These are phyloP conservation scores for Parnassius smintheus DNA, from an alignment of 2,888 invertebrate genomes.

Conservation along the genomic window DNA sequence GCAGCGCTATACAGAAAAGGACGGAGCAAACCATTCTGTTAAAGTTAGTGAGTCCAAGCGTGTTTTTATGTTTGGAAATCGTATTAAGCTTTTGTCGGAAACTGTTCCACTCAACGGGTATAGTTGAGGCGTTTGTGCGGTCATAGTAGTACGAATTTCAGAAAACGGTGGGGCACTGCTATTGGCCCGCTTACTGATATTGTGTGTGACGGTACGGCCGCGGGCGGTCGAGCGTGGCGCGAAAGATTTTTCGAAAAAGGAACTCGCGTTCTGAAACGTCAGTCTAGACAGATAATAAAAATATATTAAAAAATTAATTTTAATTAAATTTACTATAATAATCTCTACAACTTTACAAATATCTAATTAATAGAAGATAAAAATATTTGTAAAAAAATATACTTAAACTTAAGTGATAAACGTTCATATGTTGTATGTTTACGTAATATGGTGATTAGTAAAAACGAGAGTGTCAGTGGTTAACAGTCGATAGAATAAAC, in stretches of 20 bases:
- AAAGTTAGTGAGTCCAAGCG: slow-evolving; percentile 79
- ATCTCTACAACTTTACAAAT: no score
- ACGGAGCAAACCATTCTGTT: slow-evolving; percentile 70
- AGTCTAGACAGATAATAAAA: not conserved
- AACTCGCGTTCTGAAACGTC: slow-evolving; percentile 33
- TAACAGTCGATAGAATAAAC: slow-evolving; percentile 29
- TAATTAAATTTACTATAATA: not conserved
- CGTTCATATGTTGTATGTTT: not conserved
- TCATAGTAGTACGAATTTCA: slow-evolving; percentile 72
- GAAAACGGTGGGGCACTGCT: slow-evolving; percentile 67
- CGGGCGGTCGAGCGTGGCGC: slow-evolving; percentile 67
- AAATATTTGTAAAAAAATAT: no score
- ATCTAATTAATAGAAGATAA: no score
- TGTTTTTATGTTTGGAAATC: slow-evolving; percentile 81
- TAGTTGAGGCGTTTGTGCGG: slow-evolving; percentile 78
- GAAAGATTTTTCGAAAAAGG: slow-evolving; percentile 51
- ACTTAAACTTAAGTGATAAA: not conserved
- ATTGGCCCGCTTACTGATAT: slow-evolving; percentile 71
- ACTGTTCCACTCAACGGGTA: slow-evolving; percentile 79
- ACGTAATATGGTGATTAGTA: slow-evolving; percentile 23
- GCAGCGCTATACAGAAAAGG: slow-evolving; percentile 66
- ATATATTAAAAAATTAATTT: not conserved
- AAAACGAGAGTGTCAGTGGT: slow-evolving; percentile 52
- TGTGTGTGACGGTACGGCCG: slow-evolving; percentile 66
- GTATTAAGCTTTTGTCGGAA: slow-evolving; percentile 81